Base-by-base conservation (phyloP, 1,140 invertebrate species). In the Drosophila santomea region DNA sequence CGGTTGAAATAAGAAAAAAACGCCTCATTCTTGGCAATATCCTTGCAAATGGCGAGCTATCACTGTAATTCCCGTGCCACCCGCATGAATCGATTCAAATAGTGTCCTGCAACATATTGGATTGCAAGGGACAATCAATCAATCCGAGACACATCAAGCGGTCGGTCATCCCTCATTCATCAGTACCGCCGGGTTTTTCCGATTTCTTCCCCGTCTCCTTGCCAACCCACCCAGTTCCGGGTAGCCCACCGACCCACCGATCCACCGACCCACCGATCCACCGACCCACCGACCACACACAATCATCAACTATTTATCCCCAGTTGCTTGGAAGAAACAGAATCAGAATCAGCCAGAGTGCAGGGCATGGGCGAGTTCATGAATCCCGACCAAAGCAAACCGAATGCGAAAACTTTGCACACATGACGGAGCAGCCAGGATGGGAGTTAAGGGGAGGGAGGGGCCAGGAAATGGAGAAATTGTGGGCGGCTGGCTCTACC, bases 331-430 rank as follows among this genome's bases (percentile, higher is more conserved):
- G 68, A 72, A 72, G 64, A 25, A 4, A 4, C 25, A 25, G 25
- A 25, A 25, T 25, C 25, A 25, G 25, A 69, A 59, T 58, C 74
- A 51, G 59, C 52, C 11, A 10, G 39, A 71, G 56, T 61, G 62
- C 78, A 86, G 83, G 67, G 83, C 72, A 88, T 88, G 71, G 58
- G 59, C 59, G 64, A 66, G 84, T 83, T 78, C 62, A 86, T 83
- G 60, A 83, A 68, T 63, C 75, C 64, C 66, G 52, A 54, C 59
- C 83, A 55, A 68, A 83, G 71, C 74, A 69, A 77, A 78, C 75
- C 84, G 63, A 76, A 86, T 76, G 62, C 57, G 51, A 80, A 83
- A 89, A 89, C 66, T 86, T 79, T 76, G 69, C 82, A 86, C 82
- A 88, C 82, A 86, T 79, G 79, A 83, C 54, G 47, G 59, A 62